Evolutionary conservation across 2,797 vertebrate species (phyloP), one percentile per base, ranked within the genome.

Genomic region (Sylvia borin): DNA sequence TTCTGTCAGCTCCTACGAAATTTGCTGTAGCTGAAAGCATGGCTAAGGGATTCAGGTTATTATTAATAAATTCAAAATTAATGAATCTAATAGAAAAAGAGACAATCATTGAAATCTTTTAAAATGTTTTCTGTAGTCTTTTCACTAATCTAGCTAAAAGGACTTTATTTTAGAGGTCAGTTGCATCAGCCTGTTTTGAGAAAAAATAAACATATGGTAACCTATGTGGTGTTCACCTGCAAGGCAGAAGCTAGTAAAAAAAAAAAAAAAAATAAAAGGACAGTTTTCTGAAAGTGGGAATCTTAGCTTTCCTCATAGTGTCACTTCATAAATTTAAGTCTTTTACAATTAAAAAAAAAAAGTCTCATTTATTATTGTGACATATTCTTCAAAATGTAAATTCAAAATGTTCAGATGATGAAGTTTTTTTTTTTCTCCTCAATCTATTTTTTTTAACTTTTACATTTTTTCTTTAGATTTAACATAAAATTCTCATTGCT

Each of bases 1-100:
- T 87, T 85, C 76, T 77, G 82, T 80, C 82, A 90, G 26, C 19
- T 87, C 72, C 40, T 73, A 31, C 72, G 48, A 91, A 60, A 42
- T 80, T 67, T 38, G 15, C 32, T 61, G 45, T 6, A 77, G 66
- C 48, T 70, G 32, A 79, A 77, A 72, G 42, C 13, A 31, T 4
- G 10, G 65, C 38, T 75, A 38, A 67, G n/a, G 50, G 21, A 70
- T 73, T 45, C 32, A 27, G n/a, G 31, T 53, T 60, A 29, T 32
- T 47, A 66, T 43, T 27, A 89, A 61, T 9, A 48, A 90, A 71
- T 48, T 43, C 10, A 55, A 65, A 70, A 60, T 38, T 34, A 58
- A 64, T 11, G 0, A 71, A 66, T 61, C 45, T 67, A 71, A 62
- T 47, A 70, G 40, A 16, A 66, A 71, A 92, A 80, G 9, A 57